Conservation (phyloP, 1,140 invertebrate genomes). For the Danaus melanippus region DNA sequence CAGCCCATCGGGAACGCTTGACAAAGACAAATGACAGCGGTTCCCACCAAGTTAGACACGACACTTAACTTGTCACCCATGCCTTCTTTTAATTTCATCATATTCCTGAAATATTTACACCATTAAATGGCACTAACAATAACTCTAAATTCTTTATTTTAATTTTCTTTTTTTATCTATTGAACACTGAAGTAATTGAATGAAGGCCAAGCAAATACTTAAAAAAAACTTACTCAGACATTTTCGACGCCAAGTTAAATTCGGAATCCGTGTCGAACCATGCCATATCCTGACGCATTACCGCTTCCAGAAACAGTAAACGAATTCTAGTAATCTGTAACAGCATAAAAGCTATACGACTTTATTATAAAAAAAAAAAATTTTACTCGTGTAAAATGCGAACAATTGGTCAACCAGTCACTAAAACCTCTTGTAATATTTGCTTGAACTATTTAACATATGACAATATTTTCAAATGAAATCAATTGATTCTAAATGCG, state of each 20-base stretch:
- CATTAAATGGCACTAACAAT: too few species aligned
- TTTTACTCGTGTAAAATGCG: neutral
- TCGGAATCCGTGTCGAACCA: slow-evolving; percentile 92
- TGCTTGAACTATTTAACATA: too few species aligned
- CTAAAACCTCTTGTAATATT: too few species aligned
- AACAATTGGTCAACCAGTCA: too few species aligned
- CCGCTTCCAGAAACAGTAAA: slow-evolving; percentile 79
- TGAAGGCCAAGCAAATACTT: slow-evolving; percentile 5
- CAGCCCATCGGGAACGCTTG: slow-evolving; percentile 85
- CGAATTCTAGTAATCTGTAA: slow-evolving; percentile 81
- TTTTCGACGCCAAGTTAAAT: slow-evolving; percentile 89
- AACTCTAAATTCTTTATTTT: too few species aligned
- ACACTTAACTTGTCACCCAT: slow-evolving; percentile 90
- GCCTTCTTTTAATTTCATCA: slow-evolving; percentile 90
- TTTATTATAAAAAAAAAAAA: neutral
- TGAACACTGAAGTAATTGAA: too few species aligned
- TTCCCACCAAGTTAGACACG: slow-evolving; percentile 79
- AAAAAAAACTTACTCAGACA: slow-evolving; percentile 84
- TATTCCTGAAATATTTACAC: slow-evolving; percentile 76
- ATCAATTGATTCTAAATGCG: too few species aligned
- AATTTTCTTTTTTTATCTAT: too few species aligned
- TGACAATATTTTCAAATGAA: too few species aligned
- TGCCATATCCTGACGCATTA: slow-evolving; percentile 92
- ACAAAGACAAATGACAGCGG: slow-evolving; percentile 78
- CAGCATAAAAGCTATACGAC: slow-evolving; percentile 7